These are phyloP conservation scores for Lepidonotus clava DNA, from an alignment of 2,888 invertebrate species.

Conservation along the genomic window DNA sequence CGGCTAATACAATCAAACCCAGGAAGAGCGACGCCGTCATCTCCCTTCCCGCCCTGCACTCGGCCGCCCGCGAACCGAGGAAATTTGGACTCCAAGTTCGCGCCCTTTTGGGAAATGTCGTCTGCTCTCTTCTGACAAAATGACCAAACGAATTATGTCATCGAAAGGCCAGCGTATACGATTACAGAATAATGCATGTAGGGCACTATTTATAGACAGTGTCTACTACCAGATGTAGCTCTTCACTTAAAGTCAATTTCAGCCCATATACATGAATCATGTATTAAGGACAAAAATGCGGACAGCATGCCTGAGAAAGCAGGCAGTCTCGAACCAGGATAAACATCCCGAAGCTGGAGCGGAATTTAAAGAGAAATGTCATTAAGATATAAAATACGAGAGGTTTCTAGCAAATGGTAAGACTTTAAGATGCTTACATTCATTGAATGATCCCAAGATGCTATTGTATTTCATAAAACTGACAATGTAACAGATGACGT, in stretches of 20 bases:
- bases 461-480: slow-evolving; percentile 44
- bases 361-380: neutral
- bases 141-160: slow-evolving; percentile 35
- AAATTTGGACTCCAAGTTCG: neutral
- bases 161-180: slow-evolving; percentile 18
- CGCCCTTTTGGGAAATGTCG: slow-evolving; percentile 33
- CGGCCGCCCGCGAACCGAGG: neutral
- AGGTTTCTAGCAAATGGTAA: slow-evolving; percentile 3
- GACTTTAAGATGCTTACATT: slow-evolving; percentile 31
- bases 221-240: neutral
- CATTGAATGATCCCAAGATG: slow-evolving; percentile 27
- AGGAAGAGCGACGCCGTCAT: neutral
- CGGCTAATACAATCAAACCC: slow-evolving; percentile 13
- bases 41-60: neutral
- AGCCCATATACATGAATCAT: neutral
- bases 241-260: slow-evolving; percentile 19
- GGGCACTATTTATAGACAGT: neutral
- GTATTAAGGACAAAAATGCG: neutral
- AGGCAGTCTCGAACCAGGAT: neutral
- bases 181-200: neutral
- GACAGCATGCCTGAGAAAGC: neutral
- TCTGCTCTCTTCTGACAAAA: slow-evolving; percentile 3
- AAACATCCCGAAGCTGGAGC: neutral
- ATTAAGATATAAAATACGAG: slow-evolving; percentile 12
- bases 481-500: slow-evolving; percentile 16